A percentile compares a stretch with the other conserved stretches of the same genome.
These are phyloP conservation scores for Elaphurus davidianus DNA, from an alignment of 2,113 vertebrate genomes.

Conservation along the genomic window DNA sequence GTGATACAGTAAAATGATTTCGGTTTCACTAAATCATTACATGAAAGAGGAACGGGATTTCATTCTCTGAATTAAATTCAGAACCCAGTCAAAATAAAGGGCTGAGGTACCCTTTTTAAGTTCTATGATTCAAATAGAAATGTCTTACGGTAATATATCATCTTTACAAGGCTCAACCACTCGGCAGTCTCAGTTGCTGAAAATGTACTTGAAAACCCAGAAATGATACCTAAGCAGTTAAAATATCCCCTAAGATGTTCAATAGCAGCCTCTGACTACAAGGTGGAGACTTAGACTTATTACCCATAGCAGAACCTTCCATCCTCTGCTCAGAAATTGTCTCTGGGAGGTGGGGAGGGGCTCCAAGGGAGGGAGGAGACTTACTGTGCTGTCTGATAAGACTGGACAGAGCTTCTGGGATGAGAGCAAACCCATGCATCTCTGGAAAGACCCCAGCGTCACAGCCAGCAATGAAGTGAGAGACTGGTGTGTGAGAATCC, in stretches of 20 bases:
- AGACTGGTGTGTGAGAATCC: neutral
- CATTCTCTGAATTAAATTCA: slow-evolving; percentile 3
- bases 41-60: neutral
- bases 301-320: neutral
- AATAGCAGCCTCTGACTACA: neutral
- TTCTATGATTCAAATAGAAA: slow-evolving; percentile 17
- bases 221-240: neutral
- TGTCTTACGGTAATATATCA: neutral
- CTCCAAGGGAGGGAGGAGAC: neutral
- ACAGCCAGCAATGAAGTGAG: neutral
- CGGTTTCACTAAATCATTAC: neutral
- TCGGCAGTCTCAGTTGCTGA: neutral
- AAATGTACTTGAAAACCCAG: neutral
- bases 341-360: neutral
- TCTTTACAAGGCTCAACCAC: neutral
- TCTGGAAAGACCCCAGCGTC: neutral
- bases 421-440: neutral
- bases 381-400: neutral
- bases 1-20: neutral
- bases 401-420: neutral
- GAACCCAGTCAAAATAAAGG: neutral
- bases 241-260: neutral
- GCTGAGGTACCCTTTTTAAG: neutral
- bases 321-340: neutral
- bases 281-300: neutral